Conservation (phyloP, 1,140 invertebrate species). For the Cotesia typhae region DNA sequence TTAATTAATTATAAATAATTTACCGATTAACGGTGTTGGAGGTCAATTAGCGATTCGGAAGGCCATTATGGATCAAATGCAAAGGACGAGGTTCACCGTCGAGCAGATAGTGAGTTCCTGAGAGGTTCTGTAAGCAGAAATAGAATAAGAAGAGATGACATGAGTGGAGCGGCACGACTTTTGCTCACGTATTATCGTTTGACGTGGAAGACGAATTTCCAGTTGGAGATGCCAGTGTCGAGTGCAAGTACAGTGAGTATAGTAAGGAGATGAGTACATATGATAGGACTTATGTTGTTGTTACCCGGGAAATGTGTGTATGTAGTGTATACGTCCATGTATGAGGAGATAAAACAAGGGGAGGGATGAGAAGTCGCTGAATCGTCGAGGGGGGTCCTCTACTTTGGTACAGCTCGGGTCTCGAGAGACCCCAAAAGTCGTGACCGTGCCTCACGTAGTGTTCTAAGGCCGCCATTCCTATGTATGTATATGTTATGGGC, state of each 20-base stretch:
- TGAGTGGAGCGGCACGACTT: too few relatives aligned
- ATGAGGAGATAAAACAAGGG: background rate
- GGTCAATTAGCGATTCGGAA: too few relatives aligned
- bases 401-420: background rate
- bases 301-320: too few relatives aligned
- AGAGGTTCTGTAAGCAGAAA: too few relatives aligned
- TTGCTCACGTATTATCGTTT: conserved; percentile 1
- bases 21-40: too few relatives aligned
- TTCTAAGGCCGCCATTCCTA: background rate
- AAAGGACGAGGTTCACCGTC: too few relatives aligned
- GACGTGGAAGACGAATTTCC: conserved; percentile 13
- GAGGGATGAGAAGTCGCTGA: background rate
- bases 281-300: conserved; percentile 12
- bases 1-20: too few relatives aligned
- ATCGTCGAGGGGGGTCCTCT: conserved; percentile 8
- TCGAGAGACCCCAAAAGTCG: conserved; percentile 1
- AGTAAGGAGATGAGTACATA: conserved; percentile 6
- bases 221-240: background rate
- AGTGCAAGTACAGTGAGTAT: too few relatives aligned
- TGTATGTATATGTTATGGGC: background rate
- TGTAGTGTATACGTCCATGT: background rate
- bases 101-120: too few relatives aligned
- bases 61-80: too few relatives aligned
- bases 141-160: too few relatives aligned
- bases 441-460: conserved; percentile 14